These are phyloP conservation scores for Jaculus jaculus DNA, from an alignment of 2,113 vertebrate species.

Conservation along the genomic window DNA sequence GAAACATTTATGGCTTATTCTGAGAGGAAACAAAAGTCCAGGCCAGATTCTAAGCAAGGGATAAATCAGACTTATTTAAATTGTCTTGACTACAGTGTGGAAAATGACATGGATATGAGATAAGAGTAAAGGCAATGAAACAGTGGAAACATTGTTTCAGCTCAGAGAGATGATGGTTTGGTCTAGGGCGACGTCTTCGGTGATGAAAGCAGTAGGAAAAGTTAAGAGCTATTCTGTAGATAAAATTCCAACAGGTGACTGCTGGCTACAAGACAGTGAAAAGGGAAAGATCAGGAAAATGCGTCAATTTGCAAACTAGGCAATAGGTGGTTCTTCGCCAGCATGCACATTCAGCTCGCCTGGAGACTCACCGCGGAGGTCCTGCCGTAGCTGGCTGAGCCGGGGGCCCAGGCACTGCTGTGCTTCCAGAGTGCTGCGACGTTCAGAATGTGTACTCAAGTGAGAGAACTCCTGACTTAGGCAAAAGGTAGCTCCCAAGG, in stretches of 20 bases:
- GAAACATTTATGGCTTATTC: not conserved
- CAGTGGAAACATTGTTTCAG: not conserved
- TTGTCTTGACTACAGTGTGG: not conserved
- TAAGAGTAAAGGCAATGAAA: slow-evolving; percentile 11
- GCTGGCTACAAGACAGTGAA: not conserved
- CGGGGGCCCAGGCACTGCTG: not conserved
- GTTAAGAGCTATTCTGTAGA: not conserved
- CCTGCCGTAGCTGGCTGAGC: not conserved
- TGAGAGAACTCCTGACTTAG: not conserved
- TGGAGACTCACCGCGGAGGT: not conserved
- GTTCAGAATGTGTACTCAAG: not conserved
- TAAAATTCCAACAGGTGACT: not conserved
- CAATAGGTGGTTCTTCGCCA: not conserved
- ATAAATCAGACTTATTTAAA: not conserved
- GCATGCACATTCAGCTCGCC: not conserved
- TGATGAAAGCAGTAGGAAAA: not conserved
- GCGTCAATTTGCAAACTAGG: not conserved
- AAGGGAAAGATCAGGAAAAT: not conserved
- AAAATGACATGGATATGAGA: not conserved
- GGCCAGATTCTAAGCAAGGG: not conserved
- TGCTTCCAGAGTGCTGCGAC: not conserved
- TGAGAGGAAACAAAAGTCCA: not conserved
- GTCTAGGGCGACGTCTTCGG: not conserved
- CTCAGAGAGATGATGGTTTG: not conserved
- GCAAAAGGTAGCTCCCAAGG: not conserved